Conservation (phyloP, 2,113 vertebrate genomes). For the Lagopus leucura region DNA sequence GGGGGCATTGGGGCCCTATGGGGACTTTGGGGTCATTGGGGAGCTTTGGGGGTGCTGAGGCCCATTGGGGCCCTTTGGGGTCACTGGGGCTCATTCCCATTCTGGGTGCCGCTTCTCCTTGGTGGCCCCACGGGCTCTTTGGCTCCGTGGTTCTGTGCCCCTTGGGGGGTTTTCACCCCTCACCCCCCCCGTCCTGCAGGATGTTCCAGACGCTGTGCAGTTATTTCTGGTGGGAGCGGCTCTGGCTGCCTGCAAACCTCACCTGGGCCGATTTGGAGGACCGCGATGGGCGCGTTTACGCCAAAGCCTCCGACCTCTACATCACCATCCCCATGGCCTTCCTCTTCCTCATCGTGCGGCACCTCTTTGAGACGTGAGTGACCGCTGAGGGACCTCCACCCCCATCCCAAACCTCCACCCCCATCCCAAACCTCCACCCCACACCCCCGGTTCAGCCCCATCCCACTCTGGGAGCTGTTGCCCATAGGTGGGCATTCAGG, state of each 20-base stretch:
- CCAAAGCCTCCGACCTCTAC: conserved; percentile 89
- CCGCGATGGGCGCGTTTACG: conserved; percentile 86
- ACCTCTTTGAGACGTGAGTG: conserved; percentile 92
- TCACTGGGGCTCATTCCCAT: too few relatives aligned
- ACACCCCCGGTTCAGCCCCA: too few relatives aligned
- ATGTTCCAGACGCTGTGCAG: conserved; percentile 89
- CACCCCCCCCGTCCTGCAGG: conserved; percentile 54
- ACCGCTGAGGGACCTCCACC: not conserved
- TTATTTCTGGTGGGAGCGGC: conserved; percentile 93
- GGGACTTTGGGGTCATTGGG: too few relatives aligned
- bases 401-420: too few relatives aligned
- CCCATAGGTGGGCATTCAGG: too few relatives aligned
- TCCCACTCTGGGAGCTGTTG: too few relatives aligned
- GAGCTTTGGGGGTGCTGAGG: too few relatives aligned
- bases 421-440: too few relatives aligned
- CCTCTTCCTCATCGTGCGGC: conserved; percentile 87
- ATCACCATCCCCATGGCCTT: conserved; percentile 88
- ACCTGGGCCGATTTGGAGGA: conserved; percentile 94
- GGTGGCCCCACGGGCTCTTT: not conserved
- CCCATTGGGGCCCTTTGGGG: too few relatives aligned
- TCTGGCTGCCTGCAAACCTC: conserved; percentile 91
- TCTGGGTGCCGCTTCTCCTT: not conserved
- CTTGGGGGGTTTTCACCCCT: not conserved
- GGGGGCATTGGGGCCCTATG: too few relatives aligned
- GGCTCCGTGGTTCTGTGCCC: too few relatives aligned